Conservation (phyloP, 2,113 vertebrate species). For the Embiotoca jacksoni region DNA sequence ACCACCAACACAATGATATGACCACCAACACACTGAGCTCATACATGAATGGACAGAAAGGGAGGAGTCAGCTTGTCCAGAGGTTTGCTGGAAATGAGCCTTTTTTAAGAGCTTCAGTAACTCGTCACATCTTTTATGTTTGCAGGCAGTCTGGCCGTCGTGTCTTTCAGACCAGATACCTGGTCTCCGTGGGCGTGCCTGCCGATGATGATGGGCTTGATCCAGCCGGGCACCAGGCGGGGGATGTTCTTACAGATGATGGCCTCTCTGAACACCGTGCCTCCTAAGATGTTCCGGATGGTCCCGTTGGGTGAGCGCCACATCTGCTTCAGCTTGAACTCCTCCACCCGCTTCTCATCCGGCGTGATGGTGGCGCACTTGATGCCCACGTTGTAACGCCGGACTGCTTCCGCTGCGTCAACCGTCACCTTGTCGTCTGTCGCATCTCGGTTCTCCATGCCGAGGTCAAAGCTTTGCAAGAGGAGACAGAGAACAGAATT, state of each 20-base stretch:
- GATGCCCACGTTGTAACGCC: constrained; percentile 91
- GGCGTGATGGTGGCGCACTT: constrained; percentile 99
- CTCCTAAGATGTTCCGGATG: constrained; percentile 97
- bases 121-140: not conserved
- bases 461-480: constrained; percentile 90
- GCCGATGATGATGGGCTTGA: constrained; percentile 97
- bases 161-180: constrained; percentile 70
- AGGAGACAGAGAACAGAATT: not conserved
- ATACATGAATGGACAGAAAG: no score
- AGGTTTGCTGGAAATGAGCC: no score
- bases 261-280: constrained; percentile 97
- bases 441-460: constrained; percentile 94
- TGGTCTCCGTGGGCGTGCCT: constrained; percentile 98
- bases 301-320: constrained; percentile 99
- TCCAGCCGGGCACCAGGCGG: constrained; percentile 93
- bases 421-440: constrained; percentile 93
- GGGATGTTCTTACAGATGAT: constrained; percentile 99
- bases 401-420: constrained; percentile 95
- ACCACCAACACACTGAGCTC: no score
- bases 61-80: no score
- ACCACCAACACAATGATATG: no score
- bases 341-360: constrained; percentile 96
- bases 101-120: no score
- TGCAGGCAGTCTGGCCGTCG: not conserved
- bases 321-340: constrained; percentile 98